Evolutionary conservation across 1,140 invertebrate species (phyloP).

Genomic region (Camponotus vicinus): DNA sequence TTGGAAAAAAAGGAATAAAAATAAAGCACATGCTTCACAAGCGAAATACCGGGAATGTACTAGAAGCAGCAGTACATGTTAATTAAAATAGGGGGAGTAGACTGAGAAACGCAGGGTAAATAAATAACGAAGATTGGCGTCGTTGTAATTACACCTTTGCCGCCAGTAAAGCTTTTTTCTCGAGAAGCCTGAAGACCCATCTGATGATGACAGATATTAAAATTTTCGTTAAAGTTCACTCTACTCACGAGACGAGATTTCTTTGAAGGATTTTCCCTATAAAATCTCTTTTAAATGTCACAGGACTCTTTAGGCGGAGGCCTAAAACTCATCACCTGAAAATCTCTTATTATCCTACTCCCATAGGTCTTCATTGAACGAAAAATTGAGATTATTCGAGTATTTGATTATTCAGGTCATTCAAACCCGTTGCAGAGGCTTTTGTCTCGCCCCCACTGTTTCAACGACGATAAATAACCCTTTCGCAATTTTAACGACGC

Average conservation of each 20-base stretch:
- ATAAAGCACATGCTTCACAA: neutral
- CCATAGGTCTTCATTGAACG: slow-evolving; percentile 61
- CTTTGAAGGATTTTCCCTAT: slow-evolving; percentile 17
- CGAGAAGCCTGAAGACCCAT: neutral
- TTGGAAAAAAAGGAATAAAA: neutral
- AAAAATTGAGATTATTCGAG: slow-evolving; percentile 66
- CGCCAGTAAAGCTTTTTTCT: neutral
- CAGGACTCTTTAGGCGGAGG: neutral
- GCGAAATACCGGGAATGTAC: neutral
- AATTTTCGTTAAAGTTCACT: slow-evolving; percentile 62
- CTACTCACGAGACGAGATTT: neutral
- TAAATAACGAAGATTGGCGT: slow-evolving; percentile 13
- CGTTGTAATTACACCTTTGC: slow-evolving; percentile 16
- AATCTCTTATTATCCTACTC: slow-evolving; percentile 63
- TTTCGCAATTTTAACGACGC: slow-evolving; percentile 38
- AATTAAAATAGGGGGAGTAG: slow-evolving; percentile 14
- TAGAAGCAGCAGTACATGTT: neutral
- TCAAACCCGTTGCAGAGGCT: neutral
- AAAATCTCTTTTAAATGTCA: slow-evolving; percentile 32
- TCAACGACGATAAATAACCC: slow-evolving; percentile 50
- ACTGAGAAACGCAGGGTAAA: neutral
- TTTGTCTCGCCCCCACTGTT: slow-evolving; percentile 41
- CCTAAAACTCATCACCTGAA: slow-evolving; percentile 5
- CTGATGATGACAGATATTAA: slow-evolving; percentile 30
- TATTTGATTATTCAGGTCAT: slow-evolving; percentile 71